These are phyloP conservation scores for Bombus superbus DNA, from an alignment of 1,140 invertebrate species.

Conservation along the genomic window DNA sequence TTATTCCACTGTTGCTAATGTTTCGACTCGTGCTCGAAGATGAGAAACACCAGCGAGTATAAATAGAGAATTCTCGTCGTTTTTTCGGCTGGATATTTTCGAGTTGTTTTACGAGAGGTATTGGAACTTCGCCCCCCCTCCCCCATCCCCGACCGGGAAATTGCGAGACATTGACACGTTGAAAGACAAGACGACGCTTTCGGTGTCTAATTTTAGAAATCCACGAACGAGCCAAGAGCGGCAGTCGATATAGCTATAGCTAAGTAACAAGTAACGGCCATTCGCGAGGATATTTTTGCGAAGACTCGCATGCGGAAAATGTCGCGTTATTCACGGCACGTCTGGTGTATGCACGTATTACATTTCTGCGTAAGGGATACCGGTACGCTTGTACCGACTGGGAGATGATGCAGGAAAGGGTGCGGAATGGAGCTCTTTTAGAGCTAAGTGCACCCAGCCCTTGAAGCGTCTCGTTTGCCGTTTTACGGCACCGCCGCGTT, in stretches of 20 bases:
- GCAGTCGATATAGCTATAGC: not conserved
- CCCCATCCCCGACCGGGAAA: too few species aligned
- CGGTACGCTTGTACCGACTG: slow-evolving; percentile 27
- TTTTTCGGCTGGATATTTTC: not conserved
- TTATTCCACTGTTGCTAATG: slow-evolving; percentile 21
- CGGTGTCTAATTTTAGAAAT: too few species aligned
- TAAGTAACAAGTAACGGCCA: not conserved
- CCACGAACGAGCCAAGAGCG: too few species aligned
- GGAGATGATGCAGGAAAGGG: slow-evolving; percentile 27
- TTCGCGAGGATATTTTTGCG: not conserved
- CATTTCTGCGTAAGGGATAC: slow-evolving; percentile 54
- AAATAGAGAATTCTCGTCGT: not conserved
- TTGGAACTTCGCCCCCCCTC: not conserved
- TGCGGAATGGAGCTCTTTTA: slow-evolving; percentile 56
- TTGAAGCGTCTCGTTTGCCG: slow-evolving; percentile 29
- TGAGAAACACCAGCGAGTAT: not conserved
- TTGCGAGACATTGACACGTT: not conserved
- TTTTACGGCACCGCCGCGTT: slow-evolving; percentile 5
- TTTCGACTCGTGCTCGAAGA: not conserved
- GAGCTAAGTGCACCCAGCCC: slow-evolving; percentile 59
- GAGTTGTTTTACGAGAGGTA: not conserved
- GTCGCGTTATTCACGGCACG: slow-evolving; percentile 47
- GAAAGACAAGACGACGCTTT: too few species aligned
- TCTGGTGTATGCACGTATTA: slow-evolving; percentile 61
- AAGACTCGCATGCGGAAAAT: not conserved